A percentile compares a stretch with the other conserved stretches of the same genome.
Evolutionary conservation across 2,797 vertebrate genomes (phyloP).

Genomic region (Tragopan temminckii): DNA sequence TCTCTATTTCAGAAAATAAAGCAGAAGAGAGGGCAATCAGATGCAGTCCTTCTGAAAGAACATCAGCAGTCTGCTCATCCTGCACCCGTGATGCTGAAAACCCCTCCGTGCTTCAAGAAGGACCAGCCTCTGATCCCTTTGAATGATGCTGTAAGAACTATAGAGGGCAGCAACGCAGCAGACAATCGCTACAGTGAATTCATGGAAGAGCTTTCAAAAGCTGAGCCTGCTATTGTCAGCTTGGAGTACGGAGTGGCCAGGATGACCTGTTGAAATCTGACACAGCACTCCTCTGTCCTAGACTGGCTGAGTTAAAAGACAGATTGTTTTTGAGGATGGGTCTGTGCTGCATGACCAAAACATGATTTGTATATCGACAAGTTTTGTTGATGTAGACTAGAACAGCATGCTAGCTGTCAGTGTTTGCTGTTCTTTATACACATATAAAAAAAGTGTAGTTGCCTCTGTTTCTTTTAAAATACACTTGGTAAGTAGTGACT

Average conservation of each 20-base stretch:
- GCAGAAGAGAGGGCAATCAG: constrained; percentile 78
- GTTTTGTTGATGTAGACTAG: constrained; percentile 44
- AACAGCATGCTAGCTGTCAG: constrained; percentile 54
- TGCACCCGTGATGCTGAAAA: constrained; percentile 84
- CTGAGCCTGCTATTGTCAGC: constrained; percentile 92
- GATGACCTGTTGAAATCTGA: constrained; percentile 88
- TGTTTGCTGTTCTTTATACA: constrained; percentile 52
- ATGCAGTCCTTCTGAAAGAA: constrained; percentile 79
- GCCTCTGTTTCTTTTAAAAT: constrained; percentile 26
- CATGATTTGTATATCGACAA: constrained; percentile 35
- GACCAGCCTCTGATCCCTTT: constrained; percentile 79
- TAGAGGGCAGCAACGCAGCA: constrained; percentile 93
- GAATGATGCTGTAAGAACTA: constrained; percentile 86
- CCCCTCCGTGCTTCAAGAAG: constrained; percentile 87
- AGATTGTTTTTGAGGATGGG: constrained; percentile 29
- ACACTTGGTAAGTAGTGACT: constrained; percentile 41
- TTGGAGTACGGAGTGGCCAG: constrained; percentile 95
- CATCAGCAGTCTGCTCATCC: constrained; percentile 79
- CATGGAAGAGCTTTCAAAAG: constrained; percentile 84
- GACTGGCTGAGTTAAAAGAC: background rate
- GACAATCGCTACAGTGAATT: constrained; percentile 91
- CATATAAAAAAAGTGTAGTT: background rate
- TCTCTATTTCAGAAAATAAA: constrained; percentile 88
- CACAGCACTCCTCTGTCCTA: background rate
- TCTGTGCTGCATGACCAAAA: constrained; percentile 56